A percentile compares a stretch with the other conserved stretches of the same genome.
Evolutionary conservation across 2,797 vertebrate genomes (phyloP).

Genomic region (Pipistrellus pipistrellus): DNA sequence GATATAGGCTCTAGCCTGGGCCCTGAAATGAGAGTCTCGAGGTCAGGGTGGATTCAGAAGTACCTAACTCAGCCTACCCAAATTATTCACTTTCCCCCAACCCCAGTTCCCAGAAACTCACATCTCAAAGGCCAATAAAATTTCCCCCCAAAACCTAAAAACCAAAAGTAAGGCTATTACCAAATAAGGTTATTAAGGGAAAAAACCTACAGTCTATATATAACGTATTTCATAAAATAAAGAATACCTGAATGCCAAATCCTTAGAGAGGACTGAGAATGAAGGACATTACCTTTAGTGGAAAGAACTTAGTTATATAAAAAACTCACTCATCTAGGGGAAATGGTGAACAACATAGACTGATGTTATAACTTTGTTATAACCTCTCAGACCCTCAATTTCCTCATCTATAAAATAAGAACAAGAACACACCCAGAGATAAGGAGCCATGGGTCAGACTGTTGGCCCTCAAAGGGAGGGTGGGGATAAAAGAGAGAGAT

Average conservation of each 20-base stretch:
- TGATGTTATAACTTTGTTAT: too few relatives aligned
- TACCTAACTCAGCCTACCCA: conserved; percentile 42
- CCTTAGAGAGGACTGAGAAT: not conserved
- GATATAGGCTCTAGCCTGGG: not conserved
- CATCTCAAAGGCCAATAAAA: conserved; percentile 77
- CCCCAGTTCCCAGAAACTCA: conserved; percentile 74
- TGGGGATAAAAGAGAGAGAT: too few relatives aligned
- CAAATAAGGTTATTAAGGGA: conserved; percentile 65
- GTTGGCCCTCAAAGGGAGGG: too few relatives aligned
- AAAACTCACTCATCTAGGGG: not conserved
- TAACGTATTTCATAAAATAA: conserved; percentile 15
- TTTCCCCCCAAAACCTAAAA: conserved; percentile 75
- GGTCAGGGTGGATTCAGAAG: conserved; percentile 5
- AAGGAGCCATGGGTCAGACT: too few relatives aligned
- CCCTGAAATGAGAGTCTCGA: not conserved
- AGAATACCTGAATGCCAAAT: not conserved
- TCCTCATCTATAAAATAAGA: too few relatives aligned
- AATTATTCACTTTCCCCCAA: conserved; percentile 73
- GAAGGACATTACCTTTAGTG: not conserved
- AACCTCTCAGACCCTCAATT: too few relatives aligned
- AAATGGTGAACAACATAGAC: too few relatives aligned
- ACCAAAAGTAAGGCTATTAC: conserved; percentile 57
- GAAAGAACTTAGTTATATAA: not conserved
- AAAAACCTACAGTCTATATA: conserved; percentile 64
- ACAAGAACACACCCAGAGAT: too few relatives aligned